Base-by-base conservation (phyloP, 2,888 invertebrate genomes). In the Bombylius discolor region DNA sequence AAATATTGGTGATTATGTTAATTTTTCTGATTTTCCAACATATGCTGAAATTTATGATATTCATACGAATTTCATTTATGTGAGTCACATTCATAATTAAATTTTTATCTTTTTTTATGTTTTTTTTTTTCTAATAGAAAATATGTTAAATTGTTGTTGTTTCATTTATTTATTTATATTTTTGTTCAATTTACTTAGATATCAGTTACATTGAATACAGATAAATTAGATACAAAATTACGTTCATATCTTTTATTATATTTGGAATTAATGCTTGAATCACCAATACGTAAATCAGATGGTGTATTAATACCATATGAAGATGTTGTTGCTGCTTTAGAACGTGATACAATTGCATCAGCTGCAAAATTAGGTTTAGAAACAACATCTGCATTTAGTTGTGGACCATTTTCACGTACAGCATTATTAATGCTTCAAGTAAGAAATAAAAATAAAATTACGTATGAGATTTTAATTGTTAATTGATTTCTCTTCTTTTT, bases 41-140 rank as follows among this genome's bases (percentile, higher is more conserved):
- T 85, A 81, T 66, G 82, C 89, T 1, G 83, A 88, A 62, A 77
- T 90, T 52, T 88, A 91, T 73, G 83, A 88, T 68, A 75, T 91
- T 51, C 83, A 86, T 62, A 87, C 89, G 4, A 88, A 87, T 72
- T 92, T 93, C 71, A 83, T 90, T 61, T 86, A 89, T 73, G 90
- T 91, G 72, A 79, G 84, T 80, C 64, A 46, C 11, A 13, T 57
- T 48, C 14, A 14, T 55, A 45, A 52, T 12, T 56, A 5, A 56
- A 55, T 44, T 33, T n/a, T n/a, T n/a, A n/a, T n/a, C n/a, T n/a
- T n/a, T n/a, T n/a, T n/a, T n/a, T n/a, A n/a, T n/a, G n/a, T 51
- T 54, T 64, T 63, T 59, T 60, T 71, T 73, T 33, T 39, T 51
- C 34, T 49, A n/a, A n/a, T n/a, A n/a, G n/a, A n/a, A n/a, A n/a